These are phyloP conservation scores for Lepidotrigona ventralis DNA, from an alignment of 1,140 invertebrate species.

Conservation along the genomic window DNA sequence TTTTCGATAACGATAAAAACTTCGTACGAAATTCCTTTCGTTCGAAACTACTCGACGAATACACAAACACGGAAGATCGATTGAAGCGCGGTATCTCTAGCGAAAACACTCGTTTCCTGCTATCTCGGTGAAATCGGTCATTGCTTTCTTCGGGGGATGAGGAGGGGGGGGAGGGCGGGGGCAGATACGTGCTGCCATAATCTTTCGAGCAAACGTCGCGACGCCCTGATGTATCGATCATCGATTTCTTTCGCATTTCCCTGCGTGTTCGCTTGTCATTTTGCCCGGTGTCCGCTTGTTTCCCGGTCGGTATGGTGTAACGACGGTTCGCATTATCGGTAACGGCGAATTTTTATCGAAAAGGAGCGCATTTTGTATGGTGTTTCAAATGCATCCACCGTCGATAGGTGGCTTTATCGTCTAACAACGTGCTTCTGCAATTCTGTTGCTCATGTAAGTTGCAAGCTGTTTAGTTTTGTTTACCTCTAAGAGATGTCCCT, in stretches of 20 bases:
- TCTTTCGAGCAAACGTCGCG: neutral
- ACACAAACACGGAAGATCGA: neutral
- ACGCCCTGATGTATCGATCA: neutral
- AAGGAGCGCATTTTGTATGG: neutral
- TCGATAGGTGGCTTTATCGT: neutral
- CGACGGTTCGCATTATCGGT: neutral
- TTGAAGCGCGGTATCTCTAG: neutral
- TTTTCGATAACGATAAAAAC: conserved; percentile 7
- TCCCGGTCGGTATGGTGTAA: neutral
- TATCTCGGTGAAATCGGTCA: neutral
- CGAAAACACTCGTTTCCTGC: neutral
- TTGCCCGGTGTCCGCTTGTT: neutral
- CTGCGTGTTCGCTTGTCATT: neutral
- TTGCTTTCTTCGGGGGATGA: neutral
- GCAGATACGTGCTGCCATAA: neutral
- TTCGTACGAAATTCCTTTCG: neutral
- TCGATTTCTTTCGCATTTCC: conserved; percentile 15
- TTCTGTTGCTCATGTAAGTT: neutral
- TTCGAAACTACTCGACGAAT: neutral
- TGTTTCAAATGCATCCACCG: neutral
- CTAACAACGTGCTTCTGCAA: neutral
- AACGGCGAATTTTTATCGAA: conserved; percentile 8
- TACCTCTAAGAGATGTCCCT: neutral
- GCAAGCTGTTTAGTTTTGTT: neutral
- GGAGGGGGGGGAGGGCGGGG: too few species aligned